Conservation (phyloP, 2,888 invertebrate species). For the Anaspis maculata region DNA sequence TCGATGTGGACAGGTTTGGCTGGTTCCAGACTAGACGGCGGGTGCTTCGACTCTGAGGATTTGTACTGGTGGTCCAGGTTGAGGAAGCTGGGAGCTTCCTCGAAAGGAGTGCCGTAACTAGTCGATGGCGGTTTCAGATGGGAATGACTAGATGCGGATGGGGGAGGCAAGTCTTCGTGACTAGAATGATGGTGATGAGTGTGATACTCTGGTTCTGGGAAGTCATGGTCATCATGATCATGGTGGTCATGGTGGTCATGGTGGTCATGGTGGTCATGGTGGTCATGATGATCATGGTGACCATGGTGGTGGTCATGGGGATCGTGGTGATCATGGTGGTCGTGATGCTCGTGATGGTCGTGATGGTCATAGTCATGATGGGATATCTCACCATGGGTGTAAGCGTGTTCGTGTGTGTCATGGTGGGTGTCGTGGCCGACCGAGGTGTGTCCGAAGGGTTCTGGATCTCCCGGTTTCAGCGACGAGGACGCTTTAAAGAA, state of each 20-base stretch:
- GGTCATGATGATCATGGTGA: constrained; percentile 1
- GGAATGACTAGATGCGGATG: neutral
- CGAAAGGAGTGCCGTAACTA: constrained; percentile 18
- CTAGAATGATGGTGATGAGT: constrained; percentile 3
- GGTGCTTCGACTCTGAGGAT: constrained; percentile 8
- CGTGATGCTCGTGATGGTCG: constrained; percentile 5
- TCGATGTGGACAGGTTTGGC: constrained; percentile 5
- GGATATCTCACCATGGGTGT: too few species aligned
- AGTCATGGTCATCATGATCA: constrained; percentile 3
- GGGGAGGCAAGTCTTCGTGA: constrained; percentile 1
- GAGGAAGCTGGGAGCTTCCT: constrained; percentile 12
- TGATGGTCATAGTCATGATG: constrained; percentile 3
- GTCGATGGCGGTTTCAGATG: constrained; percentile 12
- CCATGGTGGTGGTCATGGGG: constrained; percentile 1
- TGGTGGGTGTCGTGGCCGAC: constrained; percentile 7
- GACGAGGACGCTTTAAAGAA: constrained; percentile 30
- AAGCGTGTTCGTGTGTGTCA: constrained; percentile 2
- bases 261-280: constrained; percentile 6
- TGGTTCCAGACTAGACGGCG: neutral
- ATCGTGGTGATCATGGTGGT: constrained; percentile 1
- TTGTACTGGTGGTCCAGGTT: constrained; percentile 5
- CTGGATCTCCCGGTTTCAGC: constrained; percentile 25
- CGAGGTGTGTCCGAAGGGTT: constrained; percentile 18
- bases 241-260: constrained; percentile 3
- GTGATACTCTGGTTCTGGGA: constrained; percentile 1